Evolutionary conservation across 35 echinoderm and acorn worm genomes (phyloP).

Genomic region (Heliocidaris tuberculata): DNA sequence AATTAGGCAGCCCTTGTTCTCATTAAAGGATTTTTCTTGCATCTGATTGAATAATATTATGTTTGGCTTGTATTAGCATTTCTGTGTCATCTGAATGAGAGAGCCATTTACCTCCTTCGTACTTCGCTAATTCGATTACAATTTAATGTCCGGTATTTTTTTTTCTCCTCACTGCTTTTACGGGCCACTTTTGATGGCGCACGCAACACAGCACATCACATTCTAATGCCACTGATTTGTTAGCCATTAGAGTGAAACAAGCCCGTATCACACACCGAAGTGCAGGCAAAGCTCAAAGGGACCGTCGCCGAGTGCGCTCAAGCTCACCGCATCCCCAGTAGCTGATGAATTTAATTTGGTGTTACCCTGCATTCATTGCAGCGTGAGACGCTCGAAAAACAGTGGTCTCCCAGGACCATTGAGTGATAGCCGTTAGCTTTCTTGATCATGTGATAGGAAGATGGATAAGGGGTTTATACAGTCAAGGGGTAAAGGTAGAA

Average conservation of each 20-base stretch:
- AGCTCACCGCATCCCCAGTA: not conserved
- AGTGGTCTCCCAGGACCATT: not conserved
- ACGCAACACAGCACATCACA: not conserved
- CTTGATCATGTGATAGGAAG: not conserved
- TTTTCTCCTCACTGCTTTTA: not conserved
- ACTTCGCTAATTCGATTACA: not conserved
- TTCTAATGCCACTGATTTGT: constrained; percentile 11
- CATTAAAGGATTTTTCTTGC: not conserved
- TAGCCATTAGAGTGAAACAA: constrained; percentile 1
- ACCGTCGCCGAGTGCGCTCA: not conserved
- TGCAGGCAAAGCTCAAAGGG: not conserved
- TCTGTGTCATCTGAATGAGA: not conserved
- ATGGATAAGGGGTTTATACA: not conserved
- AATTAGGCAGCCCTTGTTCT: not conserved
- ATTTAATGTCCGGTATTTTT: not conserved
- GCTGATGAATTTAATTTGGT: constrained; percentile 18
- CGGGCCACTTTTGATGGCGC: not conserved
- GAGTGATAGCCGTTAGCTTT: not conserved
- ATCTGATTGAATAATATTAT: not conserved
- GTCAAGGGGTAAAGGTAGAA: not conserved
- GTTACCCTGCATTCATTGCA: not conserved
- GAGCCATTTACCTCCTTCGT: not conserved
- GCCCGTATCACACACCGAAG: not conserved
- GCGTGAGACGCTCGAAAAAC: not conserved
- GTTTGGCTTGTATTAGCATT: not conserved